A percentile compares a stretch with the other conserved stretches of the same genome.
Evolutionary conservation across 2,888 invertebrate species (phyloP).

Genomic region (Cryptophagus acutangulus): DNA sequence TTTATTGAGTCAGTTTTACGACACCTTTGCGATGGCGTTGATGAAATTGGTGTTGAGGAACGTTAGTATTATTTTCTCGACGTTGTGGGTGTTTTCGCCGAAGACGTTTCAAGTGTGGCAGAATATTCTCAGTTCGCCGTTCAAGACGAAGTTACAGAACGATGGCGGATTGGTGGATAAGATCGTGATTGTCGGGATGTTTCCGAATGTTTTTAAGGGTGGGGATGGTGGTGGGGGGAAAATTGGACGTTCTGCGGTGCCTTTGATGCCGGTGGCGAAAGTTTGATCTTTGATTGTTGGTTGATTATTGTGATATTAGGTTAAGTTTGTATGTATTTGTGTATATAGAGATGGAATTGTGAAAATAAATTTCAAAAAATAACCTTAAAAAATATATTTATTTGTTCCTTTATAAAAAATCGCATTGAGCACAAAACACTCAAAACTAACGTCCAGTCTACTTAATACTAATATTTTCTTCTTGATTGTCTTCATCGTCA

Average conservation of each 20-base stretch:
- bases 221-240: neutral
- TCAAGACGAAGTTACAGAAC: constrained; percentile 10
- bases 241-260: neutral
- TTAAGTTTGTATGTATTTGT: neutral
- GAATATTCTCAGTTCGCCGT: constrained; percentile 30
- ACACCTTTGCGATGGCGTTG: constrained; percentile 33
- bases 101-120: constrained; percentile 42
- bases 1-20: constrained; percentile 56
- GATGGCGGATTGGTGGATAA: neutral
- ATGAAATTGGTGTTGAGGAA: constrained; percentile 35
- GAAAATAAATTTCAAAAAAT: too few relatives aligned
- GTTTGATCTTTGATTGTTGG: constrained; percentile 1
- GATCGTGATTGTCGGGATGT: neutral
- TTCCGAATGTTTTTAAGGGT: constrained; percentile 4
- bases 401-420: too few relatives aligned
- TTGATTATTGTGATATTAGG: constrained; percentile 1
- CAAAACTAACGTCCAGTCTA: too few relatives aligned
- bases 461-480: too few relatives aligned
- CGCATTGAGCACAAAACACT: too few relatives aligned
- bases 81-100: constrained; percentile 42
- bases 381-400: too few relatives aligned
- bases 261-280: constrained; percentile 4
- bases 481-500: too few relatives aligned
- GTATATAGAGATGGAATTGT: too few relatives aligned
- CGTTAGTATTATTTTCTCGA: constrained; percentile 37